Conservation (phyloP, 2,113 vertebrate genomes). For the Sylvietta virens region DNA sequence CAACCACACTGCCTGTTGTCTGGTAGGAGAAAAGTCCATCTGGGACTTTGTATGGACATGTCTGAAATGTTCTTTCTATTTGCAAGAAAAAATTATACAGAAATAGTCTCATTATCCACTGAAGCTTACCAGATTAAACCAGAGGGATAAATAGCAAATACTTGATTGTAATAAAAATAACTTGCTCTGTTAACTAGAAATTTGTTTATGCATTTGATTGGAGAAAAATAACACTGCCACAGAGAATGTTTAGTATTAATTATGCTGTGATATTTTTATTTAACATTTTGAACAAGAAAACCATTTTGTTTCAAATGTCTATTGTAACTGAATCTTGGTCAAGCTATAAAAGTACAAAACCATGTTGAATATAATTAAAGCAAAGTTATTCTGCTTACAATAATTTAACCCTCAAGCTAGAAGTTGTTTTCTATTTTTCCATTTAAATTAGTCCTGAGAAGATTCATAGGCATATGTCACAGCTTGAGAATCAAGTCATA, state of each 20-base stretch:
- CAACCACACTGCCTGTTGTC: background rate
- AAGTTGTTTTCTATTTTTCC: background rate
- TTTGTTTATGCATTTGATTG: background rate
- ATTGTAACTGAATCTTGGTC: background rate
- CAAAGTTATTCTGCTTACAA: background rate
- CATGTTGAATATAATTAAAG: background rate
- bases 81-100: background rate
- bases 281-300: background rate
- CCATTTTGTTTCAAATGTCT: background rate
- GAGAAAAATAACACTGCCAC: background rate
- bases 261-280: background rate
- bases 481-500: background rate
- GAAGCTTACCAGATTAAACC: background rate
- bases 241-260: background rate
- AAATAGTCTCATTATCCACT: background rate
- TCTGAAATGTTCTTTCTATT: background rate
- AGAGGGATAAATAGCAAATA: background rate
- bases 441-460: background rate
- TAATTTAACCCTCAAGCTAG: slow-evolving; percentile 6
- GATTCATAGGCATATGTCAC: background rate
- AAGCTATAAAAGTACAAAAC: background rate
- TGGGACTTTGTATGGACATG: background rate
- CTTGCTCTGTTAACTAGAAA: background rate
- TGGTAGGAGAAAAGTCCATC: rapidly evolving
- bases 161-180: background rate